Evolutionary conservation across 2,113 vertebrate species (phyloP).

Genomic region (Progne subis): DNA sequence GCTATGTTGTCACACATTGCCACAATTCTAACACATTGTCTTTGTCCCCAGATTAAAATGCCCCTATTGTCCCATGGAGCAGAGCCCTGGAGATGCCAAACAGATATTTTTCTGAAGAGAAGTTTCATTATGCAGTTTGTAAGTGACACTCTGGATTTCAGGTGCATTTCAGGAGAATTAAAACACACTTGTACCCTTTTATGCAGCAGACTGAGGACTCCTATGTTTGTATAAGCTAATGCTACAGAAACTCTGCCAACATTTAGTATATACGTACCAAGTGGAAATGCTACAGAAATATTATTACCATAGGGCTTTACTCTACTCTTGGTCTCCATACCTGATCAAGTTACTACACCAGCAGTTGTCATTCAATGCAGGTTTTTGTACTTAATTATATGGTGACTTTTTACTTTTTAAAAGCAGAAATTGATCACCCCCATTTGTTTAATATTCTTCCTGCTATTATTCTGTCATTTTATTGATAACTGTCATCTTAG

Average conservation of each 20-base stretch:
- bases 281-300: conserved; percentile 71
- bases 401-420: conserved; percentile 81
- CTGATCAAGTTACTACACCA: conserved; percentile 83
- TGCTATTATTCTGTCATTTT: conserved; percentile 68
- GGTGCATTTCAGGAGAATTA: conserved; percentile 70
- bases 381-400: conserved; percentile 83
- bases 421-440: conserved; percentile 68
- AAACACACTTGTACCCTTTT: conserved; percentile 59
- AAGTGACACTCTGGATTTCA: conserved; percentile 72
- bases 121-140: conserved; percentile 67
- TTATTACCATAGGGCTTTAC: conserved; percentile 77
- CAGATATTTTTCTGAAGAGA: conserved; percentile 88
- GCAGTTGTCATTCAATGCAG: conserved; percentile 82
- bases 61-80: conserved; percentile 88
- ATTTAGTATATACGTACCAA: conserved; percentile 59
- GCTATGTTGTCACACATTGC: background rate
- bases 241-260: conserved; percentile 75
- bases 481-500: conserved; percentile 73
- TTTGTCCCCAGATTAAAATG: conserved; percentile 84
- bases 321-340: conserved; percentile 80
- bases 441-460: conserved; percentile 71
- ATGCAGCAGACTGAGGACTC: conserved; percentile 74
- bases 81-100: conserved; percentile 86
- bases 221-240: conserved; percentile 68
- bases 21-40: background rate